Conservation (phyloP, 2,113 vertebrate genomes). For the Paradisaea rubra region DNA sequence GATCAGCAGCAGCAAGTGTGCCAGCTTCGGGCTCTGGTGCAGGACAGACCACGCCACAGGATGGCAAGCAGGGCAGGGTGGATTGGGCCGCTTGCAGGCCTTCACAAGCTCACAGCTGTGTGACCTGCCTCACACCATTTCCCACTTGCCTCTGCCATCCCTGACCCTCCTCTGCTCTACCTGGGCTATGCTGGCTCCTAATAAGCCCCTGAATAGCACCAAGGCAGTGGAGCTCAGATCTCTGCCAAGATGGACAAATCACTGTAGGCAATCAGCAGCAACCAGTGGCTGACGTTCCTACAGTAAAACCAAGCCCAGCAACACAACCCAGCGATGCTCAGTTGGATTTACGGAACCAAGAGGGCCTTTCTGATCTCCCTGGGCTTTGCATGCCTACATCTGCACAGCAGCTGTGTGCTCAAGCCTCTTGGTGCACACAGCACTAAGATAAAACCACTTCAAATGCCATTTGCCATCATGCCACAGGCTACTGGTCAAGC, state of each 20-base stretch:
- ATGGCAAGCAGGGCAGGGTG: accelerated
- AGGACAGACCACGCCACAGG: background rate
- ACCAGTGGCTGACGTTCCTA: background rate
- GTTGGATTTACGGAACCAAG: background rate
- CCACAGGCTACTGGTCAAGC: background rate
- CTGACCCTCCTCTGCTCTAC: background rate
- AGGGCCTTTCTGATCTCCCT: background rate
- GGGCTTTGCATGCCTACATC: background rate
- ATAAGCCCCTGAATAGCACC: background rate
- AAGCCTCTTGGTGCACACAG: background rate
- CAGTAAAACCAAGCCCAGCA: background rate
- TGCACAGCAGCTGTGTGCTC: background rate
- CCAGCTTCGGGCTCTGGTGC: background rate
- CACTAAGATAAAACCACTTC: background rate
- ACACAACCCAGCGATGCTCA: background rate
- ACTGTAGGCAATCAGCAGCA: background rate
- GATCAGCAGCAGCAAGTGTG: background rate
- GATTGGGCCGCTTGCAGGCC: accelerated
- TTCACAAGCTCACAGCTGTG: background rate
- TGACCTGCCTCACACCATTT: background rate
- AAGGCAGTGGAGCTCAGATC: background rate
- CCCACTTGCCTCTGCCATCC: background rate
- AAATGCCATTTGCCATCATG: background rate
- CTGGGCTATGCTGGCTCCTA: background rate
- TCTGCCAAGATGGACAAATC: background rate